phyloP scores from a whole-genome alignment of 2,888 invertebrate species.

The Synanthedon andrenaeformis region DNA sequence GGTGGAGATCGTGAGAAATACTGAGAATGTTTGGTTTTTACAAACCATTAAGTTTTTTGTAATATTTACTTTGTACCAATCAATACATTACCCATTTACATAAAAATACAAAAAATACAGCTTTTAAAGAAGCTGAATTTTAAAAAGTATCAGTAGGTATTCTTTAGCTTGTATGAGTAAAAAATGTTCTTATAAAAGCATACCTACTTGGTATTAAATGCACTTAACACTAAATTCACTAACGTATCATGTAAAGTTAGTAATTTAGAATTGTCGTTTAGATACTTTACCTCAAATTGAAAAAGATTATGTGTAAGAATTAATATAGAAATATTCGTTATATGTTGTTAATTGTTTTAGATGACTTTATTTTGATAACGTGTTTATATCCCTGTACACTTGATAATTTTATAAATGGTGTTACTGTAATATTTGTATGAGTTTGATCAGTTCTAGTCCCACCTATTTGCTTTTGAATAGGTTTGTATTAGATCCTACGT shows the following conservation, averaged over 20 bases:
- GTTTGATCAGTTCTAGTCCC: conserved; percentile 19
- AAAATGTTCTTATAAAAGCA: no score
- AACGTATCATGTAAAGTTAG: conserved; percentile 25
- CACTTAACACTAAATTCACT: neutral
- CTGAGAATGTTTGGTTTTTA: no score
- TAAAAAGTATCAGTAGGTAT: no score
- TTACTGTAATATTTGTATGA: conserved; percentile 24
- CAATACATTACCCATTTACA: no score
- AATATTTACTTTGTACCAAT: no score
- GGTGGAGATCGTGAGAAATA: no score
- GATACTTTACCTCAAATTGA: conserved; percentile 43
- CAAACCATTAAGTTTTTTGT: no score
- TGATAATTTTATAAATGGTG: conserved; percentile 29
- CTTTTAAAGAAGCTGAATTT: no score
- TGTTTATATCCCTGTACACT: conserved; percentile 29
- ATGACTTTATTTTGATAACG: conserved; percentile 59
- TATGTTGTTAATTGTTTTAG: conserved; percentile 42
- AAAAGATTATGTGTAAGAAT: conserved; percentile 25
- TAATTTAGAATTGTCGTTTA: conserved; percentile 49
- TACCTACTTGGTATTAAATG: no score
- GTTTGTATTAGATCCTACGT: conserved; percentile 7
- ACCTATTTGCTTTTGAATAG: conserved; percentile 19
- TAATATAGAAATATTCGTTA: conserved; percentile 21
- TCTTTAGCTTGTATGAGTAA: no score
- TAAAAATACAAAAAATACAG: no score